Evolutionary conservation across 2,113 vertebrate species (phyloP), one percentile per base, ranked within the genome.

Genomic region (Siniperca knerii): DNA sequence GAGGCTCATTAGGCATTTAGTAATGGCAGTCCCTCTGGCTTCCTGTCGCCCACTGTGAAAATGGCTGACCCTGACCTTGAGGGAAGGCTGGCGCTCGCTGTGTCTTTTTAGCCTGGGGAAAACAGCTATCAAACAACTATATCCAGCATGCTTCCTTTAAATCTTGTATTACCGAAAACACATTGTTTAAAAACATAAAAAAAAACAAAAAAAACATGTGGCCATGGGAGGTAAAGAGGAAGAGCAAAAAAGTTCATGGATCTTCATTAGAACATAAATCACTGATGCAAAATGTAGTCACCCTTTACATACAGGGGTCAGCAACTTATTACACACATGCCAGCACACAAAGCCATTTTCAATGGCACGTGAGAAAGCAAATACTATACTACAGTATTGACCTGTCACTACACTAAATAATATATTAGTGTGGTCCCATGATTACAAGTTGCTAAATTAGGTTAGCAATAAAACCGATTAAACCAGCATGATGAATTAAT

Each of bases 1-100:
- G 89, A 77, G 89, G 79, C 93, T 94, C 90, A 93, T 94, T 95
- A 94, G 80, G 76, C 66, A 13, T 72, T 89, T 79, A 75, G 67
- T 79, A 70, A 89, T 29, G 78, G 77, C 66, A 5, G 83, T 86
- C 87, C 90, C 90, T 83, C 86, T 2, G 71, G 89, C 89, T 89
- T 92, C 88, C 91, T 82, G 87, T 87, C 33, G 33, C 88, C 89
- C 76, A 57, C 89, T 81, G 85, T 44, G 87, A 89, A 37, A 76
- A 76, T 21, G 62, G 66, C 75, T 86, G 93, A 91, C 91, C 91
- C 91, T 64, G 82, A 88, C 89, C 85, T 86, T 69, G 74, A 80
- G 75, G 82, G 23, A 67, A 79, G 65, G 65, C 79, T 46, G 77
- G 50, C 40, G 7, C 75, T 62, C 72, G 69, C n/a, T 12, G 54